phyloP scores from a whole-genome alignment of 2,888 invertebrate genomes.

The Fragum fragum region DNA sequence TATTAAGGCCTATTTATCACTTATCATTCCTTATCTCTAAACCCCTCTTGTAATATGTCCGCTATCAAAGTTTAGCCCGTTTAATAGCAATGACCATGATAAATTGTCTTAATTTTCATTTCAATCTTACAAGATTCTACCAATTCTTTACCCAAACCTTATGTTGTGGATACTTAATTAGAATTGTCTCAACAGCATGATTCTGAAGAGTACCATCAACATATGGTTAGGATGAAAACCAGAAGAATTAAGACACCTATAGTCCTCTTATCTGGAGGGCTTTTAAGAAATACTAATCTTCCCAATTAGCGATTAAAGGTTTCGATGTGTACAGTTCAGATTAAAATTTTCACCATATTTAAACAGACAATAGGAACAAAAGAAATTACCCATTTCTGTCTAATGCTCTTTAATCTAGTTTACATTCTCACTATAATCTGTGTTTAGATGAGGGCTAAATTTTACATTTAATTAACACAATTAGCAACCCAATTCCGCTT shows the following conservation, averaged over 20 bases:
- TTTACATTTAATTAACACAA: constrained; percentile 26
- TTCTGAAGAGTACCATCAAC: too few relatives aligned
- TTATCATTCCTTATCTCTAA: constrained; percentile 17
- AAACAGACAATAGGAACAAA: constrained; percentile 56
- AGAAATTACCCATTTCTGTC: constrained; percentile 61
- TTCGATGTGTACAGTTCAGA: constrained; percentile 24
- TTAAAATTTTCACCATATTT: constrained; percentile 40
- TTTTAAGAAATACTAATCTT: constrained; percentile 9
- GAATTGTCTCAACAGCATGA: too few relatives aligned
- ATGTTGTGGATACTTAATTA: too few relatives aligned
- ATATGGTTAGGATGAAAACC: too few relatives aligned
- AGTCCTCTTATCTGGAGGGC: neutral
- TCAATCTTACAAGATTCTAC: too few relatives aligned
- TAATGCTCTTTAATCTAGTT: constrained; percentile 55
- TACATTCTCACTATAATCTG: constrained; percentile 28
- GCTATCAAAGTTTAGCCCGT: neutral
- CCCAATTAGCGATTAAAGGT: constrained; percentile 30
- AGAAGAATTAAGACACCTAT: too few relatives aligned
- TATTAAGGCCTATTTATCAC: constrained; percentile 12
- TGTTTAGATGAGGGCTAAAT: constrained; percentile 29
- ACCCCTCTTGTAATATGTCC: neutral
- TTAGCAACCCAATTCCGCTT: too few relatives aligned
- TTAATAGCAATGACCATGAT: too few relatives aligned
- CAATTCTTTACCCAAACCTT: too few relatives aligned
- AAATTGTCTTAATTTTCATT: too few relatives aligned